Conservation (phyloP, 1,140 invertebrate species). For the Monochamus saltuarius region DNA sequence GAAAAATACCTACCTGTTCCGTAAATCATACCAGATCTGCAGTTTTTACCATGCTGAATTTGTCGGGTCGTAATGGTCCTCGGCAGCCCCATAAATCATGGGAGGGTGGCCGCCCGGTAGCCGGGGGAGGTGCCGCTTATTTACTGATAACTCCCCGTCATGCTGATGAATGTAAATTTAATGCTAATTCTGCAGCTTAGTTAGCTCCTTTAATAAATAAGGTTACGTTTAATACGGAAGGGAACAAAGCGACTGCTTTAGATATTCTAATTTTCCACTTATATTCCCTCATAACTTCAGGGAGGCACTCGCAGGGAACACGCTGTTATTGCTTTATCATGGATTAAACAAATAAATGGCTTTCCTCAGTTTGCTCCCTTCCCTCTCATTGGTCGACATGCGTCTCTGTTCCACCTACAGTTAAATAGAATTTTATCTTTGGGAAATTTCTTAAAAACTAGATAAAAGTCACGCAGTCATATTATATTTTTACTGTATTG, state of each 20-base stretch:
- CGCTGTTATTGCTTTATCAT: conserved; percentile 38
- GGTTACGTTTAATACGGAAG: conserved; percentile 45
- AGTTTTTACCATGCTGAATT: conserved; percentile 2
- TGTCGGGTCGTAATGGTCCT: conserved; percentile 15
- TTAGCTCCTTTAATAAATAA: conserved; percentile 47
- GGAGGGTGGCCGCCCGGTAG: conserved; percentile 16
- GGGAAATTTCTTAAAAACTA: no score
- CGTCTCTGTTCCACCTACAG: no score
- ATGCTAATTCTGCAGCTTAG: conserved; percentile 47
- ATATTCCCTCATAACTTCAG: conserved; percentile 42
- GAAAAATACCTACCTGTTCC: no score
- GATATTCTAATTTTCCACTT: conserved; percentile 47
- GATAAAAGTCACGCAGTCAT: no score
- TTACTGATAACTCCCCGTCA: conserved; percentile 50
- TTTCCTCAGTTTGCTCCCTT: conserved; percentile 9
- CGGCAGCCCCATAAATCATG: conserved; percentile 40
- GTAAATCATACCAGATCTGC: no score
- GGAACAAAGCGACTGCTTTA: conserved; percentile 44
- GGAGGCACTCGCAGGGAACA: conserved; percentile 34
- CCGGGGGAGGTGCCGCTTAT: conserved; percentile 41
- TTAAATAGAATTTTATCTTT: no score
- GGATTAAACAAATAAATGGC: conserved; percentile 34
- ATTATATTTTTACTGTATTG: no score
- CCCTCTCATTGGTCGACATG: background rate
- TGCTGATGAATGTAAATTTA: conserved; percentile 49